These are phyloP conservation scores for Ethmia dodecea DNA, from an alignment of 2,888 invertebrate species.

Conservation along the genomic window DNA sequence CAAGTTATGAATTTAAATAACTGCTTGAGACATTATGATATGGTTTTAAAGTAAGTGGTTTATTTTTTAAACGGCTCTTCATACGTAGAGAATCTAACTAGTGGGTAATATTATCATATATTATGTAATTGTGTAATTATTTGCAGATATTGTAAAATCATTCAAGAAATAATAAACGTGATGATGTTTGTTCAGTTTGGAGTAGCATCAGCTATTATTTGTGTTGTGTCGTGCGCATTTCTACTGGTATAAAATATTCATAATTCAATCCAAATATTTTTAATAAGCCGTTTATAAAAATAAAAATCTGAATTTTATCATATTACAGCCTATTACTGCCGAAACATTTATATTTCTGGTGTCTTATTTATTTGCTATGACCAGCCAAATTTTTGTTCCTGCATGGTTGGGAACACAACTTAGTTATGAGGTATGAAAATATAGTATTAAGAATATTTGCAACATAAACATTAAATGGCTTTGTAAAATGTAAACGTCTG, in stretches of 20 bases:
- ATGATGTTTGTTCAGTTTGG: conserved; percentile 50
- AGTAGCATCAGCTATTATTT: conserved; percentile 45
- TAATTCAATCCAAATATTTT: background rate
- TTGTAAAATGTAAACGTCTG: too few relatives aligned
- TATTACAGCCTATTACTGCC: conserved; percentile 36
- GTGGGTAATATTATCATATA: too few relatives aligned
- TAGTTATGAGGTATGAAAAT: conserved; percentile 35
- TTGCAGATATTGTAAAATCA: conserved; percentile 41
- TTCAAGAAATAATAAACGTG: conserved; percentile 38
- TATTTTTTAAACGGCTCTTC: background rate
- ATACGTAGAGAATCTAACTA: too few relatives aligned
- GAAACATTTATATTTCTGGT: conserved; percentile 34
- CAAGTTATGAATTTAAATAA: conserved; percentile 25
- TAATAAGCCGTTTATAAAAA: too few relatives aligned
- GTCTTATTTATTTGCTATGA: conserved; percentile 36
- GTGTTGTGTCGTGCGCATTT: conserved; percentile 41
- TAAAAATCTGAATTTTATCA: too few relatives aligned
- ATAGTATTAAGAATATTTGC: too few relatives aligned
- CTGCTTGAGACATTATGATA: conserved; percentile 40
- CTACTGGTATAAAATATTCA: conserved; percentile 32
- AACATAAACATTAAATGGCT: too few relatives aligned
- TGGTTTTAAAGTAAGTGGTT: conserved; percentile 38
- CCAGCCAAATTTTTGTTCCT: conserved; percentile 42
- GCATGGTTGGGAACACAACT: conserved; percentile 45
- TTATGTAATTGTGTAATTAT: too few relatives aligned